Percentiles rank a stretch among this genome's conserved stretches.
Evolutionary conservation across 2,113 vertebrate genomes (phyloP).

Genomic region (Pao palembangensis): DNA sequence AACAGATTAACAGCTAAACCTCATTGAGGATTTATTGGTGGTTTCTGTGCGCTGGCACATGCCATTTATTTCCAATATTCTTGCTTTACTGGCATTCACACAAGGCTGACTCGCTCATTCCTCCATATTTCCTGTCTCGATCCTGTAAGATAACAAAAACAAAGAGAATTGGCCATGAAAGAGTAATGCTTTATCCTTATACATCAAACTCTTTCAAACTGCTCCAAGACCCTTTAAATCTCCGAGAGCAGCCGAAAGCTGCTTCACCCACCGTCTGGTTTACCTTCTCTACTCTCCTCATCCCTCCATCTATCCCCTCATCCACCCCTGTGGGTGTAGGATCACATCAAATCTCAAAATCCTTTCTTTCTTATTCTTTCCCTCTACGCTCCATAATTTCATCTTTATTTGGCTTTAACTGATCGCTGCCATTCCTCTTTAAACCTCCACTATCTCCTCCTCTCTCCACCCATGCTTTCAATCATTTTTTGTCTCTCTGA

Average conservation of each 20-base stretch:
- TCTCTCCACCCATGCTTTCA: conserved; percentile 16
- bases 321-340: conserved; percentile 20
- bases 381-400: conserved; percentile 22
- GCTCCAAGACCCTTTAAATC: conserved; percentile 32
- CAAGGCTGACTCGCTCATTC: background rate
- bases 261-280: conserved; percentile 25
- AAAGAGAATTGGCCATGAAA: conserved; percentile 17
- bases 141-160: conserved; percentile 18
- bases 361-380: conserved; percentile 26
- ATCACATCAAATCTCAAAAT: conserved; percentile 30
- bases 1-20: background rate
- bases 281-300: conserved; percentile 21
- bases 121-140: conserved; percentile 8
- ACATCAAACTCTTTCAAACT: conserved; percentile 14
- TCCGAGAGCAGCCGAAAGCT: conserved; percentile 22
- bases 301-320: conserved; percentile 23
- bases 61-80: conserved; percentile 14
- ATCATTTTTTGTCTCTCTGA: background rate
- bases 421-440: conserved; percentile 34
- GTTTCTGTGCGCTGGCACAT: conserved; percentile 4
- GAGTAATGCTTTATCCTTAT: background rate
- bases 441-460: conserved; percentile 32
- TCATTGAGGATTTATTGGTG: background rate
- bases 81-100: conserved; percentile 11
- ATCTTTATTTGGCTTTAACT: conserved; percentile 44